These are phyloP conservation scores for Sebastes goodei DNA, from an alignment of 2,797 vertebrate species.

Conservation along the genomic window DNA sequence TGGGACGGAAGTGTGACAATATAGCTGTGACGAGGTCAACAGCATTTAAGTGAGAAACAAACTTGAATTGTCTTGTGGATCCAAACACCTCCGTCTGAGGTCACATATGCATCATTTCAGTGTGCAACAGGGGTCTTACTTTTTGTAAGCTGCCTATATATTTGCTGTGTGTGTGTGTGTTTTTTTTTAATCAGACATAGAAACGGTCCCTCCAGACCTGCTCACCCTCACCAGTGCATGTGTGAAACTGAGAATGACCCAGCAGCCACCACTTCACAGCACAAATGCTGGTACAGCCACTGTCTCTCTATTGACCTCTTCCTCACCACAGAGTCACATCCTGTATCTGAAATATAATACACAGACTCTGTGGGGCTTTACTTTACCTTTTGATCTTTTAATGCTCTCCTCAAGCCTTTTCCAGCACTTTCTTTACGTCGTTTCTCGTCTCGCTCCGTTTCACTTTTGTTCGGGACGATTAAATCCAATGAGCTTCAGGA, in stretches of 20 bases:
- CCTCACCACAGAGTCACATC: background rate
- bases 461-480: background rate
- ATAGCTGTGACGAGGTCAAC: too few relatives aligned
- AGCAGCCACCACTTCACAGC: constrained; percentile 76
- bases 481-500: background rate
- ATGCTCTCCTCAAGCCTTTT: background rate
- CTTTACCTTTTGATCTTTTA: background rate
- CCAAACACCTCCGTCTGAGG: background rate
- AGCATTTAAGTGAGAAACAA: too few relatives aligned
- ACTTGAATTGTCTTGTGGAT: background rate
- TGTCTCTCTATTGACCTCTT: background rate
- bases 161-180: background rate
- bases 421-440: background rate
- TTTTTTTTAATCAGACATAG: constrained; percentile 61
- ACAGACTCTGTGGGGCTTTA: background rate
- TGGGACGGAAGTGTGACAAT: too few relatives aligned
- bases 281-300: constrained; percentile 47
- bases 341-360: background rate
- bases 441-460: background rate
- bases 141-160: background rate
- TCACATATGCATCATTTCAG: background rate
- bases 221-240: constrained; percentile 82
- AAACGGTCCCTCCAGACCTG: constrained; percentile 81
- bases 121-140: background rate
- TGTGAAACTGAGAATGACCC: constrained; percentile 84